Percentiles rank a stretch among this genome's conserved stretches.
Evolutionary conservation across 23 tunicate genomes (phyloP).

Genomic region (Styela clava): DNA sequence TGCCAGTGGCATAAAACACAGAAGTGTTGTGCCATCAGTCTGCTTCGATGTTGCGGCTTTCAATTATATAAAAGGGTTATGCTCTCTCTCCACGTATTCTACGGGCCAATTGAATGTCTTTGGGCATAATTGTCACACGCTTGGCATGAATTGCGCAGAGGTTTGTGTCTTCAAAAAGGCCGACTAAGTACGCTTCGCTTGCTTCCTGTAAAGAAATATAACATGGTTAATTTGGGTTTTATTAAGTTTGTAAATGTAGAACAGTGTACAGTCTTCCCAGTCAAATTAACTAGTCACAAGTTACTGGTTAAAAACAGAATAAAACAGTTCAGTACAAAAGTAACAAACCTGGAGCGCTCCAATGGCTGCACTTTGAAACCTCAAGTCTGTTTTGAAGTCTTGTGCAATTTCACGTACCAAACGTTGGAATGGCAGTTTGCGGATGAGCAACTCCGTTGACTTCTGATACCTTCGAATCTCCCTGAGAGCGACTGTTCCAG

Average conservation of each 20-base stretch:
- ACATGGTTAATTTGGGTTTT: too few species aligned
- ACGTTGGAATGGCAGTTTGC: conserved; percentile 90
- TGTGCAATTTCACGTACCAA: conserved; percentile 94
- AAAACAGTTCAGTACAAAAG: too few species aligned
- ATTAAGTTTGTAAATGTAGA: too few species aligned
- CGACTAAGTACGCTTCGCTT: conserved; percentile 93
- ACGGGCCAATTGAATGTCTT: conserved; percentile 95
- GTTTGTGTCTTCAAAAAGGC: conserved; percentile 96
- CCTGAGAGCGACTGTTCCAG: conserved; percentile 91
- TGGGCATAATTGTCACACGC: conserved; percentile 98
- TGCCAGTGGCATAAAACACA: not conserved
- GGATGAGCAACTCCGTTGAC: conserved; percentile 86
- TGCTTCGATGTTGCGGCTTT: not conserved
- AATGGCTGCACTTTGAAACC: conserved; percentile 90
- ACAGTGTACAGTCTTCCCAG: too few species aligned
- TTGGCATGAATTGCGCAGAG: conserved; percentile 97
- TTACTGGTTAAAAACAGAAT: too few species aligned
- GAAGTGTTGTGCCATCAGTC: not conserved
- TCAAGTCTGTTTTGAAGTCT: conserved; percentile 92
- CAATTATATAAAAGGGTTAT: not conserved
- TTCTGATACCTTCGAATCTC: conserved; percentile 95
- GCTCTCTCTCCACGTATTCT: conserved; percentile 97
- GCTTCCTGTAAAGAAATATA: conserved; percentile 59
- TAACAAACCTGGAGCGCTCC: conserved; percentile 56
- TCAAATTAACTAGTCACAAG: too few species aligned